Evolutionary conservation across 2,113 vertebrate genomes (phyloP).

Genomic region (Brachypteracias leptosomus): DNA sequence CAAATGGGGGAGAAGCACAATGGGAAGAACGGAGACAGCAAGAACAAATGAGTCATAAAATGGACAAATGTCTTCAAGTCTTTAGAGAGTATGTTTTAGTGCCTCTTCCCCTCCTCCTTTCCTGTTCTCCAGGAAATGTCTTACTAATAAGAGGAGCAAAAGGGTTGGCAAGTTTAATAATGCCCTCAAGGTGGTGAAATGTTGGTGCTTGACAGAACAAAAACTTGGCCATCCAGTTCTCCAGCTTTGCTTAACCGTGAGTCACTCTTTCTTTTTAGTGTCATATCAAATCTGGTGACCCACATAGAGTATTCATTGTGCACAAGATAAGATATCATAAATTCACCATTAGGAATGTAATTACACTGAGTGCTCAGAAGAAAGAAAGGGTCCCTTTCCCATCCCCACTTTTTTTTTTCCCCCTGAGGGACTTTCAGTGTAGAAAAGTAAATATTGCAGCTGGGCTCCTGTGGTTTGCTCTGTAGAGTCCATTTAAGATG

Average conservation of each 20-base stretch:
- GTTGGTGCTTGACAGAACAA: slow-evolving; percentile 27
- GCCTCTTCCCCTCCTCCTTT: slow-evolving; percentile 45
- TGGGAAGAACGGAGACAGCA: slow-evolving; percentile 20
- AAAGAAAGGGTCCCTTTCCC: background rate
- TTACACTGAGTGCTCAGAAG: background rate
- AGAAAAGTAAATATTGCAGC: slow-evolving; percentile 18
- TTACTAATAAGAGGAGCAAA: slow-evolving; percentile 44
- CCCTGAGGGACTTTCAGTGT: background rate
- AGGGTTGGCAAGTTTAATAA: slow-evolving; percentile 57
- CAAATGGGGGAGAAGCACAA: slow-evolving; percentile 24
- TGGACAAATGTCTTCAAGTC: slow-evolving; percentile 34
- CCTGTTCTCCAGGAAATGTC: slow-evolving; percentile 56
- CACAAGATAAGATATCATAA: slow-evolving; percentile 14
- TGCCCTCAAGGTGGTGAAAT: slow-evolving; percentile 51
- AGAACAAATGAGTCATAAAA: slow-evolving; percentile 52
- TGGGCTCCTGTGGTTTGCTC: background rate
- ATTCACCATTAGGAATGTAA: slow-evolving; percentile 23
- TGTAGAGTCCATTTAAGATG: background rate
- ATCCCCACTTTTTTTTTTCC: background rate
- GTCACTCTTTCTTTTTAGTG: background rate
- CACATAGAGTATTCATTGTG: background rate
- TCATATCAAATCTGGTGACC: slow-evolving; percentile 23
- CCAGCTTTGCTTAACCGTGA: background rate
- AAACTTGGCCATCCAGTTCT: slow-evolving; percentile 47
- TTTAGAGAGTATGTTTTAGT: slow-evolving; percentile 54